These are phyloP conservation scores for Diploptera punctata DNA, from an alignment of 2,888 invertebrate genomes.

Conservation along the genomic window DNA sequence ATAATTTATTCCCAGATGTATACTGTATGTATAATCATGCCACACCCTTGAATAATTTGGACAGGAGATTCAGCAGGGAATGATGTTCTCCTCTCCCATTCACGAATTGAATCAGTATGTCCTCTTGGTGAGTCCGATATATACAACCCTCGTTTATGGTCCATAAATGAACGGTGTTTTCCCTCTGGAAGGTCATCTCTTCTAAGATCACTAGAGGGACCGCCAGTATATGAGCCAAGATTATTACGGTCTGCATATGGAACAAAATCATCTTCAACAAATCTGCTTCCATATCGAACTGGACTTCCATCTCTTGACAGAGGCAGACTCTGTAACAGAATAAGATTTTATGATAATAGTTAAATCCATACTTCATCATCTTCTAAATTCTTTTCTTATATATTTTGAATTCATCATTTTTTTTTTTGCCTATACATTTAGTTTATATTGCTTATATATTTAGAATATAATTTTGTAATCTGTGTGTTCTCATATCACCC, in stretches of 20 bases:
- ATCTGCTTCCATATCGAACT: constrained; percentile 54
- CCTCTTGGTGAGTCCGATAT: constrained; percentile 30
- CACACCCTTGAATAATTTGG: constrained; percentile 40
- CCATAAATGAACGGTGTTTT: constrained; percentile 13
- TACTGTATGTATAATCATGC: constrained; percentile 15
- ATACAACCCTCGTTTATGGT: constrained; percentile 20
- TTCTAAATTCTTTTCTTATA: too few species aligned
- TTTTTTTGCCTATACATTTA: too few species aligned
- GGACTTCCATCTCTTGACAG: constrained; percentile 60
- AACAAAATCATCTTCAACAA: constrained; percentile 47
- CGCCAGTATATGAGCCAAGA: constrained; percentile 21
- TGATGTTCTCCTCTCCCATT: constrained; percentile 37
- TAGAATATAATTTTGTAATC: too few species aligned
- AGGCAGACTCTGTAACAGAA: constrained; percentile 59
- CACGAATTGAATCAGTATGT: constrained; percentile 23
- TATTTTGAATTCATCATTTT: too few species aligned
- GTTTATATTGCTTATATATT: too few species aligned
- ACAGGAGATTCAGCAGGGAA: constrained; percentile 30
- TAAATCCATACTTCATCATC: too few species aligned
- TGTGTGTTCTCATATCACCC: too few species aligned
- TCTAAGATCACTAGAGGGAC: constrained; percentile 29
- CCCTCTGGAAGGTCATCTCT: constrained; percentile 31
- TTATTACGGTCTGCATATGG: constrained; percentile 29
- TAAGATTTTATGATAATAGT: too few species aligned
- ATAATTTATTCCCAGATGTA: neutral